A percentile compares a stretch with the other conserved stretches of the same genome.
Evolutionary conservation across 2,113 vertebrate species (phyloP).

Genomic region (Corythoichthys intestinalis): DNA sequence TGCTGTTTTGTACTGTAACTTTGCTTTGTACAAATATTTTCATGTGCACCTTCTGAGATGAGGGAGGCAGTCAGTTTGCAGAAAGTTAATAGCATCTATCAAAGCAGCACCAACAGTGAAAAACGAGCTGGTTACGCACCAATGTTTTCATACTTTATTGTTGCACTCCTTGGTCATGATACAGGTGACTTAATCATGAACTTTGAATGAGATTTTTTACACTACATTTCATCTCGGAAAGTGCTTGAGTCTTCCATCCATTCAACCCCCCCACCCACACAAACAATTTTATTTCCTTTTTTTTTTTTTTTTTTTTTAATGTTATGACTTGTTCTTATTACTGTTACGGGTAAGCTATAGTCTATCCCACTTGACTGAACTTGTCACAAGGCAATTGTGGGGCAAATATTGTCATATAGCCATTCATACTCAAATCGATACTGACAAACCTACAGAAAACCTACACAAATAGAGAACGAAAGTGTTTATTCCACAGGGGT

Average conservation of each 20-base stretch:
- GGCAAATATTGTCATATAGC: too few relatives aligned
- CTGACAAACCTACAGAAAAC: too few relatives aligned
- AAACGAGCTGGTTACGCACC: slow-evolving; percentile 53
- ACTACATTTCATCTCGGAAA: not conserved
- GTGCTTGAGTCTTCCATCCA: not conserved
- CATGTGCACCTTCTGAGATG: not conserved
- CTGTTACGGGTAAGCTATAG: too few relatives aligned
- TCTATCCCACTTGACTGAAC: too few relatives aligned
- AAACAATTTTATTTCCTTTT: not conserved
- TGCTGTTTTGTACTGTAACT: not conserved
- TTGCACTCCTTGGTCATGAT: not conserved
- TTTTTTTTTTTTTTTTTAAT: not conserved
- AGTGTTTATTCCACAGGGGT: too few relatives aligned
- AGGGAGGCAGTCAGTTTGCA: slow-evolving; percentile 19
- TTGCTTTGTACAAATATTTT: not conserved
- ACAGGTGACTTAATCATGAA: slow-evolving; percentile 19
- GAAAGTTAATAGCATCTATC: slow-evolving; percentile 42
- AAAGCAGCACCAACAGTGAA: slow-evolving; percentile 40
- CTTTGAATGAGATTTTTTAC: slow-evolving; percentile 1
- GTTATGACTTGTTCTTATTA: not conserved
- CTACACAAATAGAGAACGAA: too few relatives aligned
- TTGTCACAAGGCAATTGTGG: too few relatives aligned
- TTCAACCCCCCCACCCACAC: not conserved
- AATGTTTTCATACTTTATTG: slow-evolving; percentile 49
- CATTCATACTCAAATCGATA: too few relatives aligned